Percentiles rank a stretch among this genome's conserved stretches.
These are phyloP conservation scores for Papilio dardanus DNA, from an alignment of 1,140 invertebrate genomes.

Conservation along the genomic window DNA sequence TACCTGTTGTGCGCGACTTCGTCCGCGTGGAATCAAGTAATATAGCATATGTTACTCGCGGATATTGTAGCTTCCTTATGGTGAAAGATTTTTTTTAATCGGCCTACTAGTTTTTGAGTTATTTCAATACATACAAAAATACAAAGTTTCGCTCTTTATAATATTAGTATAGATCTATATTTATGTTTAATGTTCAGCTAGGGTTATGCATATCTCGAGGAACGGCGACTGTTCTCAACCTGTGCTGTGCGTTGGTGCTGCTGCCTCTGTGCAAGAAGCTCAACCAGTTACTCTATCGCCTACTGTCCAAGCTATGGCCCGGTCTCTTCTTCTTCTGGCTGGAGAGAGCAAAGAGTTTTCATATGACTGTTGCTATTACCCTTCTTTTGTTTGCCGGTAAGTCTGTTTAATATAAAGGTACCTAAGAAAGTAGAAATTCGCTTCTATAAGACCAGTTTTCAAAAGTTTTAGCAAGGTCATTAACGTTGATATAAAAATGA, in stretches of 20 bases:
- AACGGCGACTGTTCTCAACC: slow-evolving; percentile 70
- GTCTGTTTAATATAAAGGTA: slow-evolving; percentile 32
- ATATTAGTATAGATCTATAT: too few relatives aligned
- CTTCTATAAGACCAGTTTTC: neutral
- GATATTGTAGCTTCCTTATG: too few relatives aligned
- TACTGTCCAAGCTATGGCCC: slow-evolving; percentile 65
- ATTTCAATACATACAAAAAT: too few relatives aligned
- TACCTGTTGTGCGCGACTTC: too few relatives aligned
- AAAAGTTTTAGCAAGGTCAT: neutral
- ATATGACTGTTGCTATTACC: slow-evolving; percentile 74
- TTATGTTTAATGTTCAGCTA: slow-evolving; percentile 59
- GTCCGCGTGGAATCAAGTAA: too few relatives aligned
- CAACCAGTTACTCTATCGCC: slow-evolving; percentile 66
- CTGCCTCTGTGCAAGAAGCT: slow-evolving; percentile 75
- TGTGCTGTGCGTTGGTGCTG: slow-evolving; percentile 69
- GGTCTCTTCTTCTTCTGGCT: slow-evolving; percentile 76
- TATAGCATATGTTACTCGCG: too few relatives aligned
- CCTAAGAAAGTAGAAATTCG: neutral
- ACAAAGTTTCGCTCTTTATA: too few relatives aligned
- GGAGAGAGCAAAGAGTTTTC: slow-evolving; percentile 73
- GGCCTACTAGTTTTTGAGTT: too few relatives aligned
- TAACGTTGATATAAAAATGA: neutral
- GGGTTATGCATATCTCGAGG: slow-evolving; percentile 72
- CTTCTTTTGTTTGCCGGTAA: slow-evolving; percentile 71
- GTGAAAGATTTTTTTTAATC: too few relatives aligned